Conservation (phyloP, 2,888 invertebrate species). For the Troides oblongomaculatus region DNA sequence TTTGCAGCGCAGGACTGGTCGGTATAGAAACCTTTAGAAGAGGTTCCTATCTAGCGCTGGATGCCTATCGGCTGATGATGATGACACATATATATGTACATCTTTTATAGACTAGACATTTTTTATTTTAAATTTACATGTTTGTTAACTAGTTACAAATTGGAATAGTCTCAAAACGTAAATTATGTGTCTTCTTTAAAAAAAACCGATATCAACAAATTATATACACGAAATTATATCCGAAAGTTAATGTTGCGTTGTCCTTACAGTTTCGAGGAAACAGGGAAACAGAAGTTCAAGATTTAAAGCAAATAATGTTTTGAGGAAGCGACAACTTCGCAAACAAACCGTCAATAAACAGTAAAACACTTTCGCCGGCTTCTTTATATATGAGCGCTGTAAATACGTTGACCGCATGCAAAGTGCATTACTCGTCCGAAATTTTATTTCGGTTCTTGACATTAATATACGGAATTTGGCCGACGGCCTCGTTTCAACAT, state of each 20-base stretch:
- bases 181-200: too few species aligned
- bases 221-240: background rate
- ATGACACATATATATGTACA: too few species aligned
- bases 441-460: slow-evolving; percentile 60
- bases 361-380: slow-evolving; percentile 24
- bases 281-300: background rate
- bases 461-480: slow-evolving; percentile 62
- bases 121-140: too few species aligned
- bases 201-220: too few species aligned
- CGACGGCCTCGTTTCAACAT: slow-evolving; percentile 46
- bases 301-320: slow-evolving; percentile 15
- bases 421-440: slow-evolving; percentile 68
- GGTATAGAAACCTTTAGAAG: too few species aligned
- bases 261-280: background rate
- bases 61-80: too few species aligned
- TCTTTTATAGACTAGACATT: too few species aligned
- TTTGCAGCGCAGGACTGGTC: too few species aligned
- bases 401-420: slow-evolving; percentile 37
- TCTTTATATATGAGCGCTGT: slow-evolving; percentile 23
- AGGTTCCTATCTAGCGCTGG: too few species aligned
- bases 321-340: slow-evolving; percentile 20
- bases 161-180: too few species aligned
- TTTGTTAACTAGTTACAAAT: too few species aligned
- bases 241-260: background rate
- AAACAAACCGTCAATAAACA: slow-evolving; percentile 25